Conservation (phyloP, 2,888 invertebrate genomes). For the Hydrotaea diabolus region DNA sequence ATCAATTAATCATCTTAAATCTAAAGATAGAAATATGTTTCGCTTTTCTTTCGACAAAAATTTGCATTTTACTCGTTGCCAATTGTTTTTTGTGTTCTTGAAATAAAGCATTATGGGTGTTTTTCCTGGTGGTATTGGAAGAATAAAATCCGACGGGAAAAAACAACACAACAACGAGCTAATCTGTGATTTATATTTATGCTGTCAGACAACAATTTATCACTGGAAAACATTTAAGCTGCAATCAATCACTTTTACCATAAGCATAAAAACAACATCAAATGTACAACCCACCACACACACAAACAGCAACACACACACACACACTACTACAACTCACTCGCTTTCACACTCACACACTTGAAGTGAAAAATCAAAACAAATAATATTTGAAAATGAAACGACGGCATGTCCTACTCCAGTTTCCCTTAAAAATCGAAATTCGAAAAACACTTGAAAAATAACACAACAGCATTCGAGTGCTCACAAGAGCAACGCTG, state of each 20-base stretch:
- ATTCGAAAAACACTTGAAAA: slow-evolving; percentile 11
- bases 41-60: background rate
- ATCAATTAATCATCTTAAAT: slow-evolving; percentile 11
- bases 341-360: background rate
- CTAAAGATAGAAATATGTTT: background rate
- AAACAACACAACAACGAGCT: slow-evolving; percentile 49
- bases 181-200: slow-evolving; percentile 71
- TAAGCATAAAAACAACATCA: slow-evolving; percentile 39
- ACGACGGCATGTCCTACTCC: slow-evolving; percentile 31
- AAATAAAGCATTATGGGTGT: slow-evolving; percentile 15
- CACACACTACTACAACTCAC: too few relatives aligned
- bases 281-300: background rate
- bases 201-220: slow-evolving; percentile 71
- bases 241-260: slow-evolving; percentile 70
- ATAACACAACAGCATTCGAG: background rate
- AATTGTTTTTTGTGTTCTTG: slow-evolving; percentile 2
- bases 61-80: background rate
- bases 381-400: slow-evolving; percentile 18
- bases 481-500: slow-evolving; percentile 6
- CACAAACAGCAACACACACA: too few relatives aligned
- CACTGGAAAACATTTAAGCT: slow-evolving; percentile 71
- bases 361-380: slow-evolving; percentile 21
- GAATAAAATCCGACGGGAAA: background rate
- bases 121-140: background rate
- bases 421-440: background rate